Conservation (phyloP, 2,113 vertebrate genomes). For the Phrynosoma blainvillii region DNA sequence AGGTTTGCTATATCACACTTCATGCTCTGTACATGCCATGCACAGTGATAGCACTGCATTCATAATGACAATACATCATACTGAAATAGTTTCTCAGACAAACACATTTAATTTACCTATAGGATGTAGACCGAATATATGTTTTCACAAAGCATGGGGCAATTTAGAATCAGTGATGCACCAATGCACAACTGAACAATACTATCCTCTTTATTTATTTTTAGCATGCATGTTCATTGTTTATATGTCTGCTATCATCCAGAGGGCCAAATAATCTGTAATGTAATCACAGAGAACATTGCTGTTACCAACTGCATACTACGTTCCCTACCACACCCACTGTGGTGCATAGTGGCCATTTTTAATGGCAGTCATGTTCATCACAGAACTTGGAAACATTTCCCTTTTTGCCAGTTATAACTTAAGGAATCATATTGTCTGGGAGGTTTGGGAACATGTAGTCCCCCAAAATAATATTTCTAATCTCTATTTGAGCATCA, state of each 20-base stretch:
- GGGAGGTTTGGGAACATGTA: too few species aligned
- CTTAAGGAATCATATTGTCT: too few species aligned
- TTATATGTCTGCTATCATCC: neutral
- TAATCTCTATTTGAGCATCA: too few species aligned
- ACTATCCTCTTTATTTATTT: neutral
- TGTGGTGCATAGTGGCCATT: too few species aligned
- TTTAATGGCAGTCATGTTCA: too few species aligned
- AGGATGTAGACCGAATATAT: neutral
- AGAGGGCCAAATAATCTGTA: neutral
- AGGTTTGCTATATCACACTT: neutral
- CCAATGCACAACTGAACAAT: neutral
- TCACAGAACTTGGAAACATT: too few species aligned
- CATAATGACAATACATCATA: neutral
- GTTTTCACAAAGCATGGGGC: neutral
- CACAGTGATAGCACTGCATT: neutral
- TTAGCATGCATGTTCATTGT: neutral
- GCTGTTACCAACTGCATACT: too few species aligned
- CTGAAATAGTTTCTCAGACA: neutral
- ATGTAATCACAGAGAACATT: too few species aligned
- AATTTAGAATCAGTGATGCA: neutral
- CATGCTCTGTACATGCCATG: neutral
- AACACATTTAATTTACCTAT: neutral
- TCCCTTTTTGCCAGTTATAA: too few species aligned
- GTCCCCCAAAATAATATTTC: too few species aligned
- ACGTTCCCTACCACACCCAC: too few species aligned